A percentile compares a stretch with the other conserved stretches of the same genome.
Conservation (phyloP, 2,888 invertebrate genomes). For the Epinotia nisella region DNA sequence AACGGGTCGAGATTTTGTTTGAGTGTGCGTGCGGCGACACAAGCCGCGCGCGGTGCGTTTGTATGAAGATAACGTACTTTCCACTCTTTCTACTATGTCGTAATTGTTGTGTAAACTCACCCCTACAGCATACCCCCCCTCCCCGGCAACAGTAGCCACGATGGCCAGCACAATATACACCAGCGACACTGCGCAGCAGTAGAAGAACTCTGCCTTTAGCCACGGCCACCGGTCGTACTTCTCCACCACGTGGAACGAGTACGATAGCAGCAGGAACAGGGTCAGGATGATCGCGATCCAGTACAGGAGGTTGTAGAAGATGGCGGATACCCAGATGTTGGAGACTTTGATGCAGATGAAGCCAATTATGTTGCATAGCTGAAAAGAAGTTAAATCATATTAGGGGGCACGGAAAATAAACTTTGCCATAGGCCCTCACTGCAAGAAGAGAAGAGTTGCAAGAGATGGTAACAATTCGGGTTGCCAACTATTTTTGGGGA, state of each 20-base stretch:
- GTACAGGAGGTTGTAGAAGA: conserved; percentile 91
- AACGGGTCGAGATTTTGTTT: too few relatives aligned
- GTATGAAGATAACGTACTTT: too few relatives aligned
- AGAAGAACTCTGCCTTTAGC: conserved; percentile 92
- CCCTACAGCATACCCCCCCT: conserved; percentile 88
- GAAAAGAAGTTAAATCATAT: conserved; percentile 33
- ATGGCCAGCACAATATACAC: conserved; percentile 91
- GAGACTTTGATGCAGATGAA: conserved; percentile 92
- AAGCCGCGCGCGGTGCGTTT: too few relatives aligned
- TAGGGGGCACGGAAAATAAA: too few relatives aligned
- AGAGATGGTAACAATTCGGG: too few relatives aligned
- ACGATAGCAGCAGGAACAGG: conserved; percentile 88
- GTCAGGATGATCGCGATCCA: conserved; percentile 93
- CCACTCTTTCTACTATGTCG: too few relatives aligned
- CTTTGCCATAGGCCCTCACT: too few relatives aligned
- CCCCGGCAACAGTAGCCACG: conserved; percentile 86
- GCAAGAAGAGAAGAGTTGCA: too few relatives aligned
- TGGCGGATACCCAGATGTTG: conserved; percentile 85
- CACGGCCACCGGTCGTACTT: conserved; percentile 92
- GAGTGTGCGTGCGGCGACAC: too few relatives aligned
- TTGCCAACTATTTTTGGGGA: too few relatives aligned
- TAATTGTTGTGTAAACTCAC: conserved; percentile 82
- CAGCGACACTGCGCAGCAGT: conserved; percentile 87
- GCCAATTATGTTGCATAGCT: conserved; percentile 89
- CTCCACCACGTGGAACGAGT: conserved; percentile 93